phyloP scores from a whole-genome alignment of 2,888 invertebrate species.

The Anarsia innoxiella region DNA sequence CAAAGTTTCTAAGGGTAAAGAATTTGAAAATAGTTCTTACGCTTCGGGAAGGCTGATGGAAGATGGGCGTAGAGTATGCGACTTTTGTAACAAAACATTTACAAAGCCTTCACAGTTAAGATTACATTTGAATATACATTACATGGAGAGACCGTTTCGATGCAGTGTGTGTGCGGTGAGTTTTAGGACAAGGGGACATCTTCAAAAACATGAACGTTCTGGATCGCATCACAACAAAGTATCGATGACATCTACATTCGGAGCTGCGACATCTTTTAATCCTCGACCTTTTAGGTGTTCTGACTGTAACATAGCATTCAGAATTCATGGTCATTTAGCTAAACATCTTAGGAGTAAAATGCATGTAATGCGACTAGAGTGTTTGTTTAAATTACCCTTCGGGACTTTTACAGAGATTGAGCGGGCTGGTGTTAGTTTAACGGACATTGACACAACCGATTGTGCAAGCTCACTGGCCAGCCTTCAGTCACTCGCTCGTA shows the following conservation, averaged over 20 bases:
- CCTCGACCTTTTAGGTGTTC: constrained; percentile 97
- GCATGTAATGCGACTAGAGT: constrained; percentile 96
- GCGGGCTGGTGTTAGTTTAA: constrained; percentile 90
- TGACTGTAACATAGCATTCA: constrained; percentile 96
- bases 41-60: constrained; percentile 77
- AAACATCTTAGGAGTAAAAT: constrained; percentile 97
- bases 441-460: constrained; percentile 96
- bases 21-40: constrained; percentile 60
- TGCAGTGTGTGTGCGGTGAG: constrained; percentile 95
- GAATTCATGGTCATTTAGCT: constrained; percentile 97
- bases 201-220: constrained; percentile 94
- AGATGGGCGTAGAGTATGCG: constrained; percentile 86
- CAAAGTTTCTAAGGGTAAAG: constrained; percentile 72
- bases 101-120: constrained; percentile 92
- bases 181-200: constrained; percentile 91
- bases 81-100: constrained; percentile 93
- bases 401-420: constrained; percentile 97
- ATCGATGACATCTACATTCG: constrained; percentile 89
- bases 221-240: constrained; percentile 95
- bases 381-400: constrained; percentile 92
- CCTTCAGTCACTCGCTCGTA: constrained; percentile 86
- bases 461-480: constrained; percentile 96
- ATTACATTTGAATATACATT: constrained; percentile 96
- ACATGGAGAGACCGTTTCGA: constrained; percentile 92
- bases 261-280: constrained; percentile 89